Conservation (phyloP, 2,888 invertebrate species). For the Drosophila glabriapex region DNA sequence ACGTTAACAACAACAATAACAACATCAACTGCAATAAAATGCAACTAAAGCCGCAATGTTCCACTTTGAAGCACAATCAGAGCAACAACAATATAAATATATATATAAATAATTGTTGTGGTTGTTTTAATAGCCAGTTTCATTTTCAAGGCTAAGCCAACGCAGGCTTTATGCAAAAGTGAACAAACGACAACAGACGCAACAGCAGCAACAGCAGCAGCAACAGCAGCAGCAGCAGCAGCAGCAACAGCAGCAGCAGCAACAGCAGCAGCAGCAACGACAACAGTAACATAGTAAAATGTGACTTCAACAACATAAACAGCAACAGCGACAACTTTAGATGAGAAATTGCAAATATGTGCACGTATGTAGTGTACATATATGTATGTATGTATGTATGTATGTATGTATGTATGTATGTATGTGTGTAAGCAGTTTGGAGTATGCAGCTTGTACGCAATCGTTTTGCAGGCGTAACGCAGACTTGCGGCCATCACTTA, state of each 20-base stretch:
- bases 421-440: not conserved
- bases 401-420: not conserved
- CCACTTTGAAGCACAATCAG: slow-evolving; percentile 9
- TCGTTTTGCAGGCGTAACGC: slow-evolving; percentile 48
- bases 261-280: slow-evolving; percentile 1
- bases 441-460: slow-evolving; percentile 29
- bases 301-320: slow-evolving; percentile 8
- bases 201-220: not conserved
- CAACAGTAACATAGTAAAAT: slow-evolving; percentile 4
- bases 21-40: not conserved
- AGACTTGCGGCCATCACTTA: slow-evolving; percentile 52
- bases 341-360: slow-evolving; percentile 37
- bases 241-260: not conserved
- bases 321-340: slow-evolving; percentile 17
- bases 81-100: not conserved
- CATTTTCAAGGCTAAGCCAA: slow-evolving; percentile 36
- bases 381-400: slow-evolving; percentile 21
- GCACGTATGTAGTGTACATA: slow-evolving; percentile 10
- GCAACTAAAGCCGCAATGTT: slow-evolving; percentile 2
- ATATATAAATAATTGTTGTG: not conserved
- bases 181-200: slow-evolving; percentile 2
- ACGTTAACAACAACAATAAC: not conserved
- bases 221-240: not conserved
- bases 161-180: slow-evolving; percentile 32
- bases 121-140: slow-evolving; percentile 32